Evolutionary conservation across 2,888 invertebrate species (phyloP).

Genomic region (Timandra comae): DNA sequence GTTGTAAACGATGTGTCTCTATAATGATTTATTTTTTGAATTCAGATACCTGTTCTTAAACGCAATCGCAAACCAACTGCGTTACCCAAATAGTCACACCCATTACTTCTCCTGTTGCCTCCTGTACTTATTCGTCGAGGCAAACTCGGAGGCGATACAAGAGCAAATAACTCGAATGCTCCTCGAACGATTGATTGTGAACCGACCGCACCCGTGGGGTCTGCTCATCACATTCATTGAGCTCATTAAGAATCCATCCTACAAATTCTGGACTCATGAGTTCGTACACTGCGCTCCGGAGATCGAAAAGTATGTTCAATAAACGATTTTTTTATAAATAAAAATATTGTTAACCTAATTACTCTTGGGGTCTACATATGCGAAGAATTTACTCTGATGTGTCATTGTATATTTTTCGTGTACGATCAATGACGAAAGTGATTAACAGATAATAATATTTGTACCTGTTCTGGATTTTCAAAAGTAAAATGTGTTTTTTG

Average conservation of each 20-base stretch:
- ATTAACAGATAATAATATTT: no score
- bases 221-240: slow-evolving; percentile 99
- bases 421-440: no score
- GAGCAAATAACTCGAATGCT: slow-evolving; percentile 98
- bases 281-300: slow-evolving; percentile 99
- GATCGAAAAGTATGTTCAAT: slow-evolving; percentile 92
- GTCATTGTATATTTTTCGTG: no score
- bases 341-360: no score
- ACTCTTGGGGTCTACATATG: no score
- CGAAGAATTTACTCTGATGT: no score
- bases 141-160: slow-evolving; percentile 97
- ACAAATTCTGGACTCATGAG: slow-evolving; percentile 99
- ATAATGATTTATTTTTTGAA: slow-evolving; percentile 10
- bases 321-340: slow-evolving; percentile 2
- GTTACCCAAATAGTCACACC: slow-evolving; percentile 99
- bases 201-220: slow-evolving; percentile 99
- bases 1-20: no score
- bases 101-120: slow-evolving; percentile 99
- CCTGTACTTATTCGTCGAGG: slow-evolving; percentile 97
- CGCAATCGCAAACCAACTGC: slow-evolving; percentile 98
- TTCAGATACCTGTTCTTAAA: slow-evolving; percentile 95
- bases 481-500: no score
- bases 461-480: no score
- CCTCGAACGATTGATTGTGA: slow-evolving; percentile 97
- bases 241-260: slow-evolving; percentile 97